Base-by-base conservation (phyloP, 2,888 invertebrate species). In the Limnephilus auricula region DNA sequence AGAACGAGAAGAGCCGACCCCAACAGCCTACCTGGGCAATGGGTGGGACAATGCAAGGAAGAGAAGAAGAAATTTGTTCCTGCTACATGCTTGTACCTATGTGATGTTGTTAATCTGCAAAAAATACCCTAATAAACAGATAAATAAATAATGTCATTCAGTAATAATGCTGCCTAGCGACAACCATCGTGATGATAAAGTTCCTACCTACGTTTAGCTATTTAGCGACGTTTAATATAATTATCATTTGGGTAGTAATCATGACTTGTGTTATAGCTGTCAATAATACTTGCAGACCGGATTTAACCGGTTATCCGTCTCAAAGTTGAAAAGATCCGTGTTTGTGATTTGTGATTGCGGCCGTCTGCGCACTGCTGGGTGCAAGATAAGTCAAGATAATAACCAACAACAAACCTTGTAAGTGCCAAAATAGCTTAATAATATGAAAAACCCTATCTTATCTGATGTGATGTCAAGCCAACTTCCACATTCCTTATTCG, bases 281-380 rank as follows among this genome's bases (percentile, higher is more conserved):
- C 86, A 50, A 65, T 37, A 85, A 90, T 83, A 88, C 79, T 25
- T 45, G 79, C 79, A 31, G 34, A 45, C 82, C 25, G 40, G 45
- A 31, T 9, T n/a, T 13, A 86, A 89, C 40, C 79, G 65, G 83
- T 80, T 65, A 25, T 34, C 2, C 32, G 83, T 83, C 83, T 65
- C 32, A 83, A 83, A 83, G 83, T 83, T 34, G 31, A 83, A 83
- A 37, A 32, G 31, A 83, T 83, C n/a, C 12, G 34, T 13, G n/a
- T 34, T 83, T 83, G 3, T 34, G 83, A 37, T 34, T 83, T 83
- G 3, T 34, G 83, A 83, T 83, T 25, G 83, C 15, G 37, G 2
- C 83, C 18, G 83, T 37, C 83, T 83, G 83, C 18, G 12, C 15
- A 3, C 15, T 13, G 15, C 82, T 83, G 83, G 37, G 65, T 65